Evolutionary conservation across 2,888 invertebrate species (phyloP).

Genomic region (Mongoloraphidia duomilia): DNA sequence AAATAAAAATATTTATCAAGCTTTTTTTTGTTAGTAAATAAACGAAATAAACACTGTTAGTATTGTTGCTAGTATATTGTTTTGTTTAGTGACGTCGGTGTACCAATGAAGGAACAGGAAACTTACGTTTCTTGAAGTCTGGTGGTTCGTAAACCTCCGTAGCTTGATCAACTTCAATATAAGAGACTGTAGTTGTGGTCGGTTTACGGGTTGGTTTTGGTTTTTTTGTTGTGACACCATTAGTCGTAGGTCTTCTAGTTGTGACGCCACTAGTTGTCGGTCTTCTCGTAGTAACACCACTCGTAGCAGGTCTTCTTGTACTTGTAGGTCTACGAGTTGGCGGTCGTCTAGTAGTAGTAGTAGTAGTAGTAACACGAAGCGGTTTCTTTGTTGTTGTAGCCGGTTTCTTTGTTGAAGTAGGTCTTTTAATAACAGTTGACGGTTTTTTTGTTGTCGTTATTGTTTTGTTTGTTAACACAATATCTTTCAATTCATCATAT

Average conservation of each 20-base stretch:
- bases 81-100: constrained; percentile 1
- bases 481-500: constrained; percentile 64
- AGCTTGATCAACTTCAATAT: constrained; percentile 15
- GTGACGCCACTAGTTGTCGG: constrained; percentile 25
- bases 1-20: constrained; percentile 3
- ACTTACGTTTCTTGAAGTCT: constrained; percentile 30
- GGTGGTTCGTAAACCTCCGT: constrained; percentile 14
- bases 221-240: constrained; percentile 23
- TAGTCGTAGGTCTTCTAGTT: constrained; percentile 20
- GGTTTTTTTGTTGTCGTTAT: constrained; percentile 18
- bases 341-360: constrained; percentile 11
- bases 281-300: constrained; percentile 21
- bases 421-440: constrained; percentile 14
- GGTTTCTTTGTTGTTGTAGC: constrained; percentile 25
- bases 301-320: constrained; percentile 21
- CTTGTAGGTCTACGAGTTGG: constrained; percentile 19
- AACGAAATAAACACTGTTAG: constrained; percentile 21
- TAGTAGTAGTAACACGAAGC: constrained; percentile 18
- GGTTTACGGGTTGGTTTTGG: constrained; percentile 30
- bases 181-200: constrained; percentile 16
- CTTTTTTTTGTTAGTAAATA: not conserved
- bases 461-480: constrained; percentile 44
- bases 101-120: not conserved
- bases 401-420: constrained; percentile 23
- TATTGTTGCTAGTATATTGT: constrained; percentile 25